Conservation (phyloP, 2,113 vertebrate species). For the Grammomys dolichurus region DNA sequence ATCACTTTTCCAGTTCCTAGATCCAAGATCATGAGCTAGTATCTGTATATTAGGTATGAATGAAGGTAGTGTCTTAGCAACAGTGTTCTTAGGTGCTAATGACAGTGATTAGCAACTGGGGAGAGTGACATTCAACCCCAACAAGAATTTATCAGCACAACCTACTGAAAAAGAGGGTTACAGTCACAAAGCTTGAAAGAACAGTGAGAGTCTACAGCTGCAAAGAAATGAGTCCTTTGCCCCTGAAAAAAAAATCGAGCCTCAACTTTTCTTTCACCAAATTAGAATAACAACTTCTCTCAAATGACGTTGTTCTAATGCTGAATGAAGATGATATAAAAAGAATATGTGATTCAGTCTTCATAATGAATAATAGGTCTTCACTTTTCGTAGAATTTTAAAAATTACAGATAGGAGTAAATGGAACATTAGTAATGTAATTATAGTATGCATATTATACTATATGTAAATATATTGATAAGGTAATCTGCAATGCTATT, state of each 20-base stretch:
- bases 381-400: neutral
- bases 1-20: neutral
- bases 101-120: neutral
- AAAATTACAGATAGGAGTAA: slow-evolving; percentile 49
- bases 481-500: slow-evolving; percentile 44
- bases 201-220: neutral
- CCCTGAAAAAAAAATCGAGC: neutral
- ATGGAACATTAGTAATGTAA: neutral
- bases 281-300: slow-evolving; percentile 50
- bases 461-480: neutral
- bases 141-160: neutral
- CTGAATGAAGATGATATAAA: slow-evolving; percentile 1
- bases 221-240: neutral
- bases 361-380: slow-evolving; percentile 14
- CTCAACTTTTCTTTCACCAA: slow-evolving; percentile 31
- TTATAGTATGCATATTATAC: neutral
- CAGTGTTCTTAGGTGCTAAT: neutral
- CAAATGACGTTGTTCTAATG: neutral
- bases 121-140: neutral
- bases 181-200: neutral
- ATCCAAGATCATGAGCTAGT: neutral
- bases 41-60: neutral
- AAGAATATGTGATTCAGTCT: neutral
- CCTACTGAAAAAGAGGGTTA: neutral
- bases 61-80: neutral